Evolutionary conservation across 2,113 vertebrate genomes (phyloP), one percentile per base, ranked within the genome.

Genomic region (Meleagris gallopavo): DNA sequence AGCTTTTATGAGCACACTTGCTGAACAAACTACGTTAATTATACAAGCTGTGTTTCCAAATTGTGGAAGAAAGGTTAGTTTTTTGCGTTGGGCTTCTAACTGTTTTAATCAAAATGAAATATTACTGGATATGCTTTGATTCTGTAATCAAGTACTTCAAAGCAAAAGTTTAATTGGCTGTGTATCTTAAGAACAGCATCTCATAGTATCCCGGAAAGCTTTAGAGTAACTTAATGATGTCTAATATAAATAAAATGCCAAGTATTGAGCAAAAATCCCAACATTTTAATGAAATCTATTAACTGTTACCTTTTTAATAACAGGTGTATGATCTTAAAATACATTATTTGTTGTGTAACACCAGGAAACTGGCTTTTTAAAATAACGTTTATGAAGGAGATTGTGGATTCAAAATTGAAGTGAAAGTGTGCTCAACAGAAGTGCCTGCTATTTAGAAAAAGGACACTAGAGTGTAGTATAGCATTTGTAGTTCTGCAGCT

Each of bases 381-480:
- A 43, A 0, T 74, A 32, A 32, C 6, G 30, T 5, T n/a, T 30
- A 13, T 79, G 9, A 43, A 30, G 15, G 10, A 27, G 61, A 41
- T 25, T 54, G 25, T 11, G 70, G 34, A 5, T 24, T 38, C 5
- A 24, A 46, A 45, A 34, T 22, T 38, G 3, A 57, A 58, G 10
- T 50, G 17, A 38, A 25, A 50, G 10, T 15, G 3, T 43, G 12
- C 62, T 66, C 1, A 7, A 27, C n/a, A 11, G 71, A 86, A 25
- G 11, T 52, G 10, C n/a, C 60, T 94, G 81, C 81, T 71, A 11
- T 87, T 88, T 74, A 80, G 55, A 70, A 82, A 90, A 85, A 50
- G 55, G 43, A 76, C 97, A 30, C 92, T 86, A 97, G 98, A 97
- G 97, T 45, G 97, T 95, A 97, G 90, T 98, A 52, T 94, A 55